Base-by-base conservation (phyloP, 2,888 invertebrate species). In the Halocaridina rubra region DNA sequence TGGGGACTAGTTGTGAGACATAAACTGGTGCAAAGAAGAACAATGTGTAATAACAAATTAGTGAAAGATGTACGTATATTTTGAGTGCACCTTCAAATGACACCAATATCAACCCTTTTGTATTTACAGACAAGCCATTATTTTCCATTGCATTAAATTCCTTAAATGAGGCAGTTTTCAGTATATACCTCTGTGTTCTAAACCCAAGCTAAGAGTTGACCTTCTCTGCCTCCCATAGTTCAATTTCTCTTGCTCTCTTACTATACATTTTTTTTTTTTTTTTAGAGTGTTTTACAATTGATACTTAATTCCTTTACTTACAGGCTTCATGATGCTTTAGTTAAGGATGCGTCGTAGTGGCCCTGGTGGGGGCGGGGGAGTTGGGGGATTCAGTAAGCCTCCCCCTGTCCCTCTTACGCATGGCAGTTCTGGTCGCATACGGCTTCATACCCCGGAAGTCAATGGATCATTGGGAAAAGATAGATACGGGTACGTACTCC, bases 321-420 rank as follows among this genome's bases (percentile, higher is more conserved):
- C 61, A 80, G 80, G 57, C 8, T 19, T 74, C 13, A 61, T 59
- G 61, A 80, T 80, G 80, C 33, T 27, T 24, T 80, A 80, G 80
- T 61, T 30, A 29, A 32, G n/a, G 22, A 81, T 81, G 81, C 64
- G 84, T 22, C 71, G 84, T 22, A 71, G 84, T 39, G 78, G 81
- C 32, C 74, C 69, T 72, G 81, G 61, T 33, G 79, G 81, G 74
- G 75, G 76, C n/a, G 85, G 81, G 71, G 85, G 80, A 61, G 77
- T 59, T 33, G 81, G 86, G 33, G 86, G 86, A 30, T 86, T 81
- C 75, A 86, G 74, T 59, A 86, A 86, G 32, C 86, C 86, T 24
- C 86, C 86, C 13, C 86, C 81, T 53, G 86, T 78, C 19, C 86
- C 86, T 74, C 81, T 82, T 32, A 76, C 86, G 22, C 81, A 86